Percentiles rank a stretch among this genome's conserved stretches.
Evolutionary conservation across 2,888 invertebrate genomes (phyloP).

Genomic region (Brachylomia viminalis): DNA sequence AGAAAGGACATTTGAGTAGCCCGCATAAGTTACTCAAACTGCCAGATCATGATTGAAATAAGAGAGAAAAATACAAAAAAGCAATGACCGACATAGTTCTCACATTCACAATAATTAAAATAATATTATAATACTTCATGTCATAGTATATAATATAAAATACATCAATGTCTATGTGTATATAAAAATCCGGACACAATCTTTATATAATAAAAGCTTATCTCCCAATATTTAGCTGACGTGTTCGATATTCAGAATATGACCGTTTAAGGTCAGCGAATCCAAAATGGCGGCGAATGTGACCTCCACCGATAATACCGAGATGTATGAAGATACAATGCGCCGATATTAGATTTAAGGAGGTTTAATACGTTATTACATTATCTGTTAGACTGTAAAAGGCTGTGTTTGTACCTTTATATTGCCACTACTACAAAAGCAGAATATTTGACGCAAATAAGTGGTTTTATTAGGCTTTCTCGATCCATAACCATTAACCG

Average conservation of each 20-base stretch:
- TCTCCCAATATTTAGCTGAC: conserved; percentile 13
- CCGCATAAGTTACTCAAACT: no score
- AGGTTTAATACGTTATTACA: conserved; percentile 13
- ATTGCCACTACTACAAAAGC: not conserved
- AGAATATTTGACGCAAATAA: not conserved
- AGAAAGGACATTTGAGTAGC: no score
- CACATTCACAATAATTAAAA: no score
- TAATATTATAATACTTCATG: no score
- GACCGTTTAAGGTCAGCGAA: conserved; percentile 53
- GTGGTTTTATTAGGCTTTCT: not conserved
- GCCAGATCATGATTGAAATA: no score
- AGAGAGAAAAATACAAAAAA: no score
- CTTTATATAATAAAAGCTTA: conserved; percentile 7
- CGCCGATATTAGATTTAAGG: conserved; percentile 20
- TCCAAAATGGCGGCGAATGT: conserved; percentile 53
- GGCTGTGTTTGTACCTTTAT: not conserved
- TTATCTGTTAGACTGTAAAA: not conserved
- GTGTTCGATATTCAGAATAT: conserved; percentile 39
- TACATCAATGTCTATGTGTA: no score
- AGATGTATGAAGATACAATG: conserved; percentile 46
- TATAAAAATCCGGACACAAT: no score
- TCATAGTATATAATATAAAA: no score
- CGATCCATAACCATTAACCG: not conserved
- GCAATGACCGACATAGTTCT: no score
- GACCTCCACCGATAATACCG: conserved; percentile 49